Conservation (phyloP, 2,888 invertebrate species). For the Mantis religiosa region DNA sequence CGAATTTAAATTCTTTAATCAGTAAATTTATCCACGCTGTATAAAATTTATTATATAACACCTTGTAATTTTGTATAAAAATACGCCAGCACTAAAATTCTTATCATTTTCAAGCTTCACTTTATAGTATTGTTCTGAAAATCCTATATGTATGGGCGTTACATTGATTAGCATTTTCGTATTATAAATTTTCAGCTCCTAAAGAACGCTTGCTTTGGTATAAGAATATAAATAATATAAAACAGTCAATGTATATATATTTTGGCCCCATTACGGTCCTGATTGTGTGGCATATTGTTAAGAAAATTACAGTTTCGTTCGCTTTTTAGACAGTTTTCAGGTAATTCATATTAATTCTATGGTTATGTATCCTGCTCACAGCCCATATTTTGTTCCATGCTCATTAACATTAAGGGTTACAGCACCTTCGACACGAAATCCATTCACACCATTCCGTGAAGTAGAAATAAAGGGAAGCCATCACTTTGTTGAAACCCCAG, state of each 20-base stretch:
- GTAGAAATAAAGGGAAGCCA: not conserved
- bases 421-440: not conserved
- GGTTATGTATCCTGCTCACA: not conserved
- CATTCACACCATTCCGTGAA: not conserved
- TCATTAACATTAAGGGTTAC: not conserved
- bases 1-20: too few species aligned
- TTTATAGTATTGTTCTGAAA: too few species aligned
- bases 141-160: too few species aligned
- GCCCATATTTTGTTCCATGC: not conserved
- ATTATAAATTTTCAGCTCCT: too few species aligned
- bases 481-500: not conserved
- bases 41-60: too few species aligned
- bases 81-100: too few species aligned
- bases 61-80: too few species aligned
- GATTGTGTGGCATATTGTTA: not conserved
- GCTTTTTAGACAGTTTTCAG: not conserved
- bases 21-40: too few species aligned
- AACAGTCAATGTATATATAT: not conserved
- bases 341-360: not conserved
- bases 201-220: too few species aligned
- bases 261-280: not conserved
- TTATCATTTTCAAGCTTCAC: too few species aligned
- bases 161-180: too few species aligned
- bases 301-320: not conserved
- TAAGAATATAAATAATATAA: not conserved